Conservation (phyloP, 2,113 vertebrate genomes). For the Aplodontia rufa region DNA sequence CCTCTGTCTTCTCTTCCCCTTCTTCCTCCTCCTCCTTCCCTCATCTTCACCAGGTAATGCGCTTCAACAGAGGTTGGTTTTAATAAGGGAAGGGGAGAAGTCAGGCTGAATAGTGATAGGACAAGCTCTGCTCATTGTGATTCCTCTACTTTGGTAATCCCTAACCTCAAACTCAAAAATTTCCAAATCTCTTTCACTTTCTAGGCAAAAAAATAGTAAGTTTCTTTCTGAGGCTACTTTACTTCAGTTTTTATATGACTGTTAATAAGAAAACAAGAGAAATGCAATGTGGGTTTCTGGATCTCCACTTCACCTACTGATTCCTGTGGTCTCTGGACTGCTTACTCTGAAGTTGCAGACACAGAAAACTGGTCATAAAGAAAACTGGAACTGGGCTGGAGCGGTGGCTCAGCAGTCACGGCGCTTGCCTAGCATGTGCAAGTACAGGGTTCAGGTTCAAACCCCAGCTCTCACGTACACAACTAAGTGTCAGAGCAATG, state of each 20-base stretch:
- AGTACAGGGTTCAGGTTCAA: too few relatives aligned
- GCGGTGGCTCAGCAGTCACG: too few relatives aligned
- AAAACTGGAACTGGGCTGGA: too few relatives aligned
- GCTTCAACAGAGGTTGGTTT: background rate
- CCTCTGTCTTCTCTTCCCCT: background rate
- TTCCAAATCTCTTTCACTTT: slow-evolving; percentile 29
- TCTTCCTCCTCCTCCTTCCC: background rate
- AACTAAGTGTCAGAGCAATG: too few relatives aligned
- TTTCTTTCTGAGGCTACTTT: background rate
- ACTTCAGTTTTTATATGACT: background rate
- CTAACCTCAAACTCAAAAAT: background rate
- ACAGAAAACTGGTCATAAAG: background rate
- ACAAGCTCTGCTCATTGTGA: background rate
- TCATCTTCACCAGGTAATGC: background rate
- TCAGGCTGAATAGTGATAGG: background rate
- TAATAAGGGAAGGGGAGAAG: background rate
- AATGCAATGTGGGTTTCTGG: background rate
- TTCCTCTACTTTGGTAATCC: background rate
- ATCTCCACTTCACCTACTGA: background rate
- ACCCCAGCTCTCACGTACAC: too few relatives aligned
- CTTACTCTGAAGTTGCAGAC: background rate
- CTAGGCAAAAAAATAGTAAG: background rate
- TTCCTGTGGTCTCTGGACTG: background rate
- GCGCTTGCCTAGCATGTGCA: too few relatives aligned
- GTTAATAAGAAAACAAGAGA: background rate